Conservation (phyloP, 2,113 vertebrate genomes). For the Leiothrix lutea region DNA sequence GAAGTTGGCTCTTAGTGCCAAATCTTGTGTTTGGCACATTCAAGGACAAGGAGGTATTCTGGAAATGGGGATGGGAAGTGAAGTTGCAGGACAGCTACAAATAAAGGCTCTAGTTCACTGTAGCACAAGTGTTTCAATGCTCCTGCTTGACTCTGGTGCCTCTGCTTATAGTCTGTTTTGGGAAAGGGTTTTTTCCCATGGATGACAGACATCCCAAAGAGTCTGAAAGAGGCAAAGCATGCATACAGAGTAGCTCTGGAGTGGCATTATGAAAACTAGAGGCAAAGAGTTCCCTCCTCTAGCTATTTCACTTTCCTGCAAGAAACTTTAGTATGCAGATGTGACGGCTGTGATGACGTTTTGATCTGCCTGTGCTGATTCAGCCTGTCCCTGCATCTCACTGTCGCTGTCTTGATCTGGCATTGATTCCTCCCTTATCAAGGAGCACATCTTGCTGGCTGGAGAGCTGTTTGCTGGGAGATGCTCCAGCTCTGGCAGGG, state of each 20-base stretch:
- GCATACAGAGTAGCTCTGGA: background rate
- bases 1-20: background rate
- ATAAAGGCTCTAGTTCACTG: background rate
- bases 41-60: background rate
- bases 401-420: background rate
- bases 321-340: background rate
- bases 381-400: background rate
- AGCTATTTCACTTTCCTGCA: background rate
- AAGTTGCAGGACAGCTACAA: background rate
- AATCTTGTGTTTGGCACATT: background rate
- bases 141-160: background rate
- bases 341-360: accelerated
- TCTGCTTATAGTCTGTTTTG: background rate
- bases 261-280: background rate
- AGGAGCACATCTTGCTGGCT: background rate
- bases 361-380: background rate
- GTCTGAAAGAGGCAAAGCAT: background rate
- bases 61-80: background rate
- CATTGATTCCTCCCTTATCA: background rate
- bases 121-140: background rate
- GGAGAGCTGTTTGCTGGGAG: background rate
- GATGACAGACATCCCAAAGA: background rate
- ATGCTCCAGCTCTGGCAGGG: background rate
- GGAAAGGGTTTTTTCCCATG: background rate
- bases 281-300: background rate